Evolutionary conservation across 2,113 vertebrate species (phyloP).

Genomic region (Calyptomena viridis): DNA sequence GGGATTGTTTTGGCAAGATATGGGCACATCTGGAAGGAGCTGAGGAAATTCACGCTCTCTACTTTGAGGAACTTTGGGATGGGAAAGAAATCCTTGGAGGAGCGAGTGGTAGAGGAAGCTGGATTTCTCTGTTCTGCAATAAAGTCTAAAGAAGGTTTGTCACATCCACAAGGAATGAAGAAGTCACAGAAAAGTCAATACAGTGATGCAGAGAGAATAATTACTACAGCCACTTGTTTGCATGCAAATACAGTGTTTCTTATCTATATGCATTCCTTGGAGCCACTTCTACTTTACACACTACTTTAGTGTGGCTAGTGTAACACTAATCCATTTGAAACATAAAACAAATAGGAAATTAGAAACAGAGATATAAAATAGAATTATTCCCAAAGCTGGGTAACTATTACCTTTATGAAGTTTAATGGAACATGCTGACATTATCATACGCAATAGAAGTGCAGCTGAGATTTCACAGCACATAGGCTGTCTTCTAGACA

Average conservation of each 20-base stretch:
- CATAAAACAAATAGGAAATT: not conserved
- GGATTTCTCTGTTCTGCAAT: constrained; percentile 61
- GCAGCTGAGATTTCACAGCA: not conserved
- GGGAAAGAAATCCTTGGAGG: constrained; percentile 82
- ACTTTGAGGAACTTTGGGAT: constrained; percentile 82
- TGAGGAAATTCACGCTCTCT: constrained; percentile 75
- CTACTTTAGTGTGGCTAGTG: not conserved
- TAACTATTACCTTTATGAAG: not conserved
- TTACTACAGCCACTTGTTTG: not conserved
- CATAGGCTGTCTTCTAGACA: not conserved
- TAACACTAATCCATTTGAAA: not conserved
- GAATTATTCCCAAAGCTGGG: not conserved
- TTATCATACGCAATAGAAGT: not conserved
- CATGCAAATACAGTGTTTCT: not conserved
- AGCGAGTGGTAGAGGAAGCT: constrained; percentile 74
- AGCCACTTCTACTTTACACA: not conserved
- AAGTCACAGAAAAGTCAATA: not conserved
- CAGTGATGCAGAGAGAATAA: not conserved
- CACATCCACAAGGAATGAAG: not conserved
- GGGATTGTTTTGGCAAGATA: constrained; percentile 72
- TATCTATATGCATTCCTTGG: not conserved
- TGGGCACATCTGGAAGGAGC: constrained; percentile 71
- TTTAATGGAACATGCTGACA: not conserved
- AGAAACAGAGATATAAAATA: not conserved
- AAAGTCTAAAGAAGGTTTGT: constrained; percentile 44